Evolutionary conservation across 2,113 vertebrate species (phyloP), one percentile per base, ranked within the genome.

Genomic region (Vireo altiloquus): DNA sequence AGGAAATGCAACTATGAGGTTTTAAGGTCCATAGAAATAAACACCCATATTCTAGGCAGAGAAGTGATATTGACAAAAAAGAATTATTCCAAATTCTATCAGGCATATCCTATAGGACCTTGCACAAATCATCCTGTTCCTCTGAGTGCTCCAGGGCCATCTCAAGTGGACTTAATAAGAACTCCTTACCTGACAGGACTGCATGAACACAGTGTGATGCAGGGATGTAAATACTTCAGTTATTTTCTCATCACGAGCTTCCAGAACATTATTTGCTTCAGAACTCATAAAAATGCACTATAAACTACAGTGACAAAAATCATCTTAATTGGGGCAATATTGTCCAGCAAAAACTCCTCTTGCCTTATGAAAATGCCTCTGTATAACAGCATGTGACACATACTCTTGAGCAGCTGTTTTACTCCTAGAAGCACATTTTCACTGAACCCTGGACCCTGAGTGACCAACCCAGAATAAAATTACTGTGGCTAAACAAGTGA

Each of bases 341-440:
- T 56, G 21, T 54, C 39, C 56, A 78, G 39, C 42, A 71, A 71
- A 63, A 82, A 3, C 25, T 50, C 25, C 27, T 87, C 64, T 70
- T 70, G 70, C 70, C 44, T 47, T 42, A 54, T n/a, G 49, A 19
- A 79, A 52, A 61, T 70, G 22, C 79, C 57, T 89, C 15, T 37
- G 9, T n/a, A 46, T 46, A 49, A 85, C 57, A 30, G 31, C 28
- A 28, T 6, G 6, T 3, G 2, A 44, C 22, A 42, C 0, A 0
- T 9, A 39, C 17, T 50, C 30, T 78, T 65, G 65, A 63, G 35
- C 42, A 93, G 39, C 20, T 64, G 23, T 81, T 44, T 50, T 22
- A 28, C 19, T n/a, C 2, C 0, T 1, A 65, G 37, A 40, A 93
- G 53, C 14, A 14, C 2, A 1, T 89, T 80, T 72, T 81, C 56